A percentile compares a stretch with the other conserved stretches of the same genome.
Evolutionary conservation across 1,140 invertebrate genomes (phyloP).

Genomic region (Sycophila sp.): DNA sequence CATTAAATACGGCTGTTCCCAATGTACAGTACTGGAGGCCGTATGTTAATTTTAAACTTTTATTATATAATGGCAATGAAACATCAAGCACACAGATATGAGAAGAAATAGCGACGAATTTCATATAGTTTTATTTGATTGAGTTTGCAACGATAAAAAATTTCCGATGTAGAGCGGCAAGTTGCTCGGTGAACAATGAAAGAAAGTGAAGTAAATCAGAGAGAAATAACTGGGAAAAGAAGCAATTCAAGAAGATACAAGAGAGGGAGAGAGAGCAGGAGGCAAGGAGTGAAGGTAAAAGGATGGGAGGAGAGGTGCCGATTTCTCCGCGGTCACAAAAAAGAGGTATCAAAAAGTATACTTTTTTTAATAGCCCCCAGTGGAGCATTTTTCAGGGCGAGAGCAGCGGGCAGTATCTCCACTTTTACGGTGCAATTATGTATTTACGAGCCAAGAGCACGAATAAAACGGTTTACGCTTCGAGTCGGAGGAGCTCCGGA

Average conservation of each 20-base stretch:
- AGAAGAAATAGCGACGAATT: no score
- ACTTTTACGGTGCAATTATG: constrained; percentile 29
- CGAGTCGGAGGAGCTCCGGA: background rate
- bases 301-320: background rate
- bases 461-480: constrained; percentile 18
- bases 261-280: constrained; percentile 7
- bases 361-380: constrained; percentile 19
- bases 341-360: constrained; percentile 5
- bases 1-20: no score
- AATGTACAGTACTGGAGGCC: no score
- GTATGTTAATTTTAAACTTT: no score
- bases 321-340: constrained; percentile 5
- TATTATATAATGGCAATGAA: no score
- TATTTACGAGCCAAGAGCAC: constrained; percentile 32
- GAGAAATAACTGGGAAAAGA: background rate
- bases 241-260: background rate
- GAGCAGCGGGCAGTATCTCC: background rate
- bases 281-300: background rate
- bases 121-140: no score
- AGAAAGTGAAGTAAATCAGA: no score
- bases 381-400: constrained; percentile 3
- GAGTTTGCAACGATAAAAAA: no score
- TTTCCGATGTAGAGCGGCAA: no score
- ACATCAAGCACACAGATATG: no score
- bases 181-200: no score